Evolutionary conservation across 2,113 vertebrate species (phyloP).

Genomic region (Cynoglossus semilaevis): DNA sequence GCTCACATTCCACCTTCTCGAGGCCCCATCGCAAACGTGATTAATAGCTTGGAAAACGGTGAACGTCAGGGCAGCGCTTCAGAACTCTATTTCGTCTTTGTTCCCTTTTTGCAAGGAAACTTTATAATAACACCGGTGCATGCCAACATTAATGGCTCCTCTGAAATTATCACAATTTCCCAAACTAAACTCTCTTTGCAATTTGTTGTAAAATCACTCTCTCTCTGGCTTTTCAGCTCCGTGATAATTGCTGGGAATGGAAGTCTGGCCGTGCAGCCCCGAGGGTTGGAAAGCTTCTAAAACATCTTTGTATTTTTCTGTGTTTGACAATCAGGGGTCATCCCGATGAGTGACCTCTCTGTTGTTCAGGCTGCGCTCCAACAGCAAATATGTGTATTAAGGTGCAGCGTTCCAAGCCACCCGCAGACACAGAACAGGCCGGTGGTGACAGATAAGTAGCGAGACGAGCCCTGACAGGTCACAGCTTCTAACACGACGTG

Average conservation of each 20-base stretch:
- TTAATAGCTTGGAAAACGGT: conserved; percentile 43
- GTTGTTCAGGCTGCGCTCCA: conserved; percentile 46
- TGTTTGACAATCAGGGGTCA: conserved; percentile 61
- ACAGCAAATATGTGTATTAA: conserved; percentile 65
- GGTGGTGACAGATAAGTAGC: conserved; percentile 63
- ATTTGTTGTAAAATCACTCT: conserved; percentile 16
- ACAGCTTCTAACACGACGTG: conserved; percentile 49
- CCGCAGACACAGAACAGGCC: conserved; percentile 59
- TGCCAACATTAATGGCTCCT: conserved; percentile 2
- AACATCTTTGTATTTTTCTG: conserved; percentile 49
- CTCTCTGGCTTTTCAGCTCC: conserved; percentile 9
- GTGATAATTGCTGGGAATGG: conserved; percentile 38
- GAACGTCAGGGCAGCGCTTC: not conserved
- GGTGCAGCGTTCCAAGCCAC: conserved; percentile 53
- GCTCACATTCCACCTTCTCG: conserved; percentile 61
- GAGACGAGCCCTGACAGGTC: conserved; percentile 61
- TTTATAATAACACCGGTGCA: not conserved
- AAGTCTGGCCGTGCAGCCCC: conserved; percentile 24
- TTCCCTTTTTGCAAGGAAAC: conserved; percentile 6
- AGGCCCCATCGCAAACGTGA: conserved; percentile 46
- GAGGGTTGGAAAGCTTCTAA: conserved; percentile 35
- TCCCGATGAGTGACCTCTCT: conserved; percentile 60
- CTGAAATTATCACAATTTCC: conserved; percentile 15
- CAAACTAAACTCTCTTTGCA: conserved; percentile 6
- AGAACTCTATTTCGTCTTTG: conserved; percentile 17